Conservation (phyloP, 2,888 invertebrate genomes). For the Eumerus sabulonum region DNA sequence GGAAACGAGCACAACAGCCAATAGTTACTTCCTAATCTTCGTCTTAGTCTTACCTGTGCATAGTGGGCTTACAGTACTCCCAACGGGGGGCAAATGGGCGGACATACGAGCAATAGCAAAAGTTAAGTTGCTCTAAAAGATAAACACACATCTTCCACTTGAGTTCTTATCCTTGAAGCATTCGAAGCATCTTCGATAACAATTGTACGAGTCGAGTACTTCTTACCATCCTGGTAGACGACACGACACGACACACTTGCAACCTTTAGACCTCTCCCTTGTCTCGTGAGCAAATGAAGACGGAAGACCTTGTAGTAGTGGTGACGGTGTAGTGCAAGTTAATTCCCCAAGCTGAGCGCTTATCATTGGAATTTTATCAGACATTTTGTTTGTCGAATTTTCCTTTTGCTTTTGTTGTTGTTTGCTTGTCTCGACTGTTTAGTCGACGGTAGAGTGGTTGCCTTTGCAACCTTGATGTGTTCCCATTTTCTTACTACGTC, state of each 20-base stretch:
- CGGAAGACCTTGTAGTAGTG: conserved; percentile 49
- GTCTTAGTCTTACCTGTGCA: conserved; percentile 61
- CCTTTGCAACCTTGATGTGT: too few species aligned
- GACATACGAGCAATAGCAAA: conserved; percentile 50
- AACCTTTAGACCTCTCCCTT: conserved; percentile 9
- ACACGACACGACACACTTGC: conserved; percentile 23
- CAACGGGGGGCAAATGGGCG: conserved; percentile 32
- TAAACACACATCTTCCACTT: conserved; percentile 64
- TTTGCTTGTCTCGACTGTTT: too few species aligned
- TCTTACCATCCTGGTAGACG: conserved; percentile 34
- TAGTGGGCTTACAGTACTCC: conserved; percentile 47
- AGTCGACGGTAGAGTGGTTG: too few species aligned
- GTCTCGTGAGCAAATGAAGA: conserved; percentile 42
- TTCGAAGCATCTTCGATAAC: conserved; percentile 15
- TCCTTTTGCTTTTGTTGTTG: conserved; percentile 1
- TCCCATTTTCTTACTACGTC: conserved; percentile 22
- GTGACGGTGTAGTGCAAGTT: conserved; percentile 23
- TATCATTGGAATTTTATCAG: conserved; percentile 62
- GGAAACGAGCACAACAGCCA: conserved; percentile 43
- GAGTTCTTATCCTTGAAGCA: conserved; percentile 60
- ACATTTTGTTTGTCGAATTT: conserved; percentile 28
- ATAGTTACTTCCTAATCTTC: too few species aligned
- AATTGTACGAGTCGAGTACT: not conserved
- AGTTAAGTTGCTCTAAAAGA: conserved; percentile 59
- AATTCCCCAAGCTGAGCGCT: conserved; percentile 53